These are phyloP conservation scores for Parelbella ahira DNA, from an alignment of 2,888 invertebrate species.

Conservation along the genomic window DNA sequence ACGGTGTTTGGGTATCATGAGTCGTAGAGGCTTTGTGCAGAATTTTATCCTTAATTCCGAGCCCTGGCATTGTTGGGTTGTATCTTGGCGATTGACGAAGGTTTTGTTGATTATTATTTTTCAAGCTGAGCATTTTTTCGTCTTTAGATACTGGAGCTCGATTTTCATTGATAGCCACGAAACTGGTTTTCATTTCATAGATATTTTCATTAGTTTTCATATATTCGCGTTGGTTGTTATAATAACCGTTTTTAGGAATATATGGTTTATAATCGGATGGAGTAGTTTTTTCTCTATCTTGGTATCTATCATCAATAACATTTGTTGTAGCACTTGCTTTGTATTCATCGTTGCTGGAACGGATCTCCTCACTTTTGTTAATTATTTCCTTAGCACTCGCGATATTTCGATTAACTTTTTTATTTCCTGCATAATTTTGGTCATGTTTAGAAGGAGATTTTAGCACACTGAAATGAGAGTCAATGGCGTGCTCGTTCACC, in stretches of 20 bases:
- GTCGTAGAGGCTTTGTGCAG: slow-evolving; percentile 23
- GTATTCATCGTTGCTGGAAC: background rate
- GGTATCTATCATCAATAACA: background rate
- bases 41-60: slow-evolving; percentile 24
- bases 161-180: slow-evolving; percentile 9
- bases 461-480: slow-evolving; percentile 46
- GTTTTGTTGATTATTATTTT: slow-evolving; percentile 2
- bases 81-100: slow-evolving; percentile 5
- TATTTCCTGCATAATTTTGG: background rate
- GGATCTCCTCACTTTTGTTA: background rate
- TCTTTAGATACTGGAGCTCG: slow-evolving; percentile 15
- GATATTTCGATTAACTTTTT: background rate
- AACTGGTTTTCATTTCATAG: slow-evolving; percentile 5
- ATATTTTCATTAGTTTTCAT: background rate
- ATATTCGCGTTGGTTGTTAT: slow-evolving; percentile 6
- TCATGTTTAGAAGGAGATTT: slow-evolving; percentile 31
- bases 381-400: background rate
- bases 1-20: slow-evolving; percentile 5
- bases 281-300: slow-evolving; percentile 6
- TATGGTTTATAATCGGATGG: slow-evolving; percentile 2
- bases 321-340: background rate
- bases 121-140: slow-evolving; percentile 5
- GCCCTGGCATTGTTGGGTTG: slow-evolving; percentile 13
- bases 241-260: background rate
- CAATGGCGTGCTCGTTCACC: slow-evolving; percentile 41